Evolutionary conservation across 2,113 vertebrate species (phyloP), one percentile per base, ranked within the genome.

Genomic region (Indicator maculatus): DNA sequence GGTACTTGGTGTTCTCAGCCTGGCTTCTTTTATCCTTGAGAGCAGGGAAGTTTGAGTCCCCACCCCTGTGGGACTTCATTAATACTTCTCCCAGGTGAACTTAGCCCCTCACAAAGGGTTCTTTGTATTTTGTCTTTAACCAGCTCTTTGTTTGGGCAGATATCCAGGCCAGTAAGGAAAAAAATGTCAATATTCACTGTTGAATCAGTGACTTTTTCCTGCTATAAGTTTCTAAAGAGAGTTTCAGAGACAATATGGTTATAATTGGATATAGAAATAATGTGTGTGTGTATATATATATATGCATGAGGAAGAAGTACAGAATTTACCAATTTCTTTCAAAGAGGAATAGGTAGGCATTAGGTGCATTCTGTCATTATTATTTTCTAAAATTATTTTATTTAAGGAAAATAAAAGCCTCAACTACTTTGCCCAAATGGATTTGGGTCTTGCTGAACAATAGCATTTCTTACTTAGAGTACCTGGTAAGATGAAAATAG

Each of bases 11-110:
- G 83, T 90, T 95, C 94, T 97, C 74, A 86, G 67, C 73, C 88
- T 33, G 66, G 31, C 70, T 81, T 86, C 90, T 96, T 92, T 92
- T 86, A 83, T 66, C 8, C 24, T 75, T 93, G 75, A 96, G 97
- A 95, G 93, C 94, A 88, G 96, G 94, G 47, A 90, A 66, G 80
- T 78, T 95, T 83, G 95, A 96, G 82, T 94, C 82, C 88, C 75
- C 85, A 82, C 76, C 96, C 95, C 95, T 90, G 38, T 86, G 97
- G 96, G 97, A 96, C 84, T 95, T 97, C 95, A 96, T 97, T 97
- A 97, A 96, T 98, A 97, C 96, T 96, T 97, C 95, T 97, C 96
- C 87, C 96, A 96, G 96, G 97, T 97, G 97, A 96, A 96, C 95
- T 96, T 88, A 95, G 90, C 93, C 89, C 93, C 84, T 93, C 75